phyloP scores from a whole-genome alignment of 2,797 vertebrate genomes.

The Tadarida brasiliensis region DNA sequence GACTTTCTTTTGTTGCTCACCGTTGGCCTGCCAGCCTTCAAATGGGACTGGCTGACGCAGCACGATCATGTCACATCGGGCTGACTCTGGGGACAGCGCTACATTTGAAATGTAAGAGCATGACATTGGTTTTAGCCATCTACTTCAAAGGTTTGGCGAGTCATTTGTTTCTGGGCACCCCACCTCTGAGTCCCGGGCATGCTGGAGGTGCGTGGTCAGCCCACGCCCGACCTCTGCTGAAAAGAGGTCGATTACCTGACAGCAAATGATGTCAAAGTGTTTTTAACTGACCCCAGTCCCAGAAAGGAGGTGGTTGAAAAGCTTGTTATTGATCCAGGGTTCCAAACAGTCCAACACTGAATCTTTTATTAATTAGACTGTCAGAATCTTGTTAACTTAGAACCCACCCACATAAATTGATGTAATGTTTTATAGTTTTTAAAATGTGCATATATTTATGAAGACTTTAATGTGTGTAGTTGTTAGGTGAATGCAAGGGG shows the following conservation, averaged over 20 bases:
- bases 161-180: neutral
- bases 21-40: neutral
- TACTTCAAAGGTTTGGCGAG: neutral
- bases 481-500: neutral
- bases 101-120: neutral
- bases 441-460: neutral
- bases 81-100: neutral
- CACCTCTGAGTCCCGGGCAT: neutral
- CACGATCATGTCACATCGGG: neutral
- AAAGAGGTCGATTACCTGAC: conserved; percentile 16
- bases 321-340: neutral
- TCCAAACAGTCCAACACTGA: conserved; percentile 37
- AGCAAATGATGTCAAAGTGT: neutral
- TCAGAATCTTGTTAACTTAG: conserved; percentile 26
- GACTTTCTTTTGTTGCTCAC: neutral
- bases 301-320: conserved; percentile 10
- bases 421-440: neutral
- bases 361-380: conserved; percentile 54
- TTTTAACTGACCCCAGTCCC: conserved; percentile 53
- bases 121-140: neutral
- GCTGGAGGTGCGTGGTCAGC: neutral
- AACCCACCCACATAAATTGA: neutral
- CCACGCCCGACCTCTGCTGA: neutral
- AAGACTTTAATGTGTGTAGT: neutral
- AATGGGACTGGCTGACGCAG: neutral